Evolutionary conservation across 2,113 vertebrate species (phyloP), one percentile per base, ranked within the genome.

Genomic region (Amblyornis subalaris): DNA sequence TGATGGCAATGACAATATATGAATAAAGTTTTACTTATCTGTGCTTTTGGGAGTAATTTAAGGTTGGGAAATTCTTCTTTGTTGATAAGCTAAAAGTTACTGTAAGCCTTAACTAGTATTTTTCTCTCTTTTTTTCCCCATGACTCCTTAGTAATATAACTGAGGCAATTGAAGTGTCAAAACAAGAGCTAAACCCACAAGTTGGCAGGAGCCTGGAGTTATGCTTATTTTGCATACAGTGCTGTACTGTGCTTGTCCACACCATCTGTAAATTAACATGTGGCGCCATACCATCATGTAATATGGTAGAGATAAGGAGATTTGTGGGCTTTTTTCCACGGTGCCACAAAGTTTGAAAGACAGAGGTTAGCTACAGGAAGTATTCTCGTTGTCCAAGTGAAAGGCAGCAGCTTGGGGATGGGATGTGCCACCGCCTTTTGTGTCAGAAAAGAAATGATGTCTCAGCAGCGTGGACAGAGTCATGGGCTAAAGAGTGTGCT

Each of bases 241-340:
- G 48, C 38, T 69, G 28, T 65, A 33, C 31, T 24, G 2, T 48
- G 31, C 33, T 53, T 69, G 47, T 40, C 40, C 42, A 24, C 42
- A 24, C 40, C 31, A 65, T n/a, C 45, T 73, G 14, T 33, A 58
- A 61, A 47, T 31, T 51, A 80, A 77, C 12, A 12, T 5, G 5
- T 69, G 26, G 65, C n/a, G 47, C n/a, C 13, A 16, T 17, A 33
- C 31, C 40, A 36, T 84, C 29, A 3, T 7, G 44, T 15, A 66
- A 0, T 45, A 28, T 40, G 38, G 57, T 23, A 42, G 42, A 36
- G 40, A 53, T 6, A 75, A 77, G 12, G 55, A 15, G 28, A 38
- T 57, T 51, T 53, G 7, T 29, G 6, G 10, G 0, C 4, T 54
- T 60, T 55, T 58, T 58, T 24, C 8, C 42, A 35, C 0, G 0